phyloP scores from a whole-genome alignment of 2,888 invertebrate genomes.

The Pollenia labialis region DNA sequence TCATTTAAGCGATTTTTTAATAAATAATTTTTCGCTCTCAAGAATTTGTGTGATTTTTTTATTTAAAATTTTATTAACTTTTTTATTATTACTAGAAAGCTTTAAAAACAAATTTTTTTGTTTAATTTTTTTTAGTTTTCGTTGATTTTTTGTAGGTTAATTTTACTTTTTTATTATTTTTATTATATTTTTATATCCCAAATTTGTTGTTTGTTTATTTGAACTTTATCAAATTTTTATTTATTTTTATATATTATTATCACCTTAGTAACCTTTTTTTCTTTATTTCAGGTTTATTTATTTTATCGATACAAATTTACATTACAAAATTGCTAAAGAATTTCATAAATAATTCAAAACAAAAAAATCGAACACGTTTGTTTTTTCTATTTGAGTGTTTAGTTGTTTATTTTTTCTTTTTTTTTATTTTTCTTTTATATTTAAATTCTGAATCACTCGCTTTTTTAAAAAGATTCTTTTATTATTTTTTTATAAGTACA shows the following conservation, averaged over 20 bases:
- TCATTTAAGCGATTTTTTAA: no score
- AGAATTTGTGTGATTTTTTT: no score
- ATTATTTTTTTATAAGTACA: constrained; percentile 5
- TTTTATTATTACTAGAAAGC: no score
- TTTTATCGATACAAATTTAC: constrained; percentile 39
- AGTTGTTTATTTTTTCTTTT: neutral
- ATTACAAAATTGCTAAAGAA: constrained; percentile 21
- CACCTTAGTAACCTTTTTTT: constrained; percentile 66
- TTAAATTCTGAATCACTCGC: constrained; percentile 33
- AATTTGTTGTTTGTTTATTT: constrained; percentile 1
- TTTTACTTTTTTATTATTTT: no score
- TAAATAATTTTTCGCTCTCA: no score
- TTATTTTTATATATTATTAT: constrained; percentile 31
- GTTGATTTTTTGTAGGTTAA: no score
- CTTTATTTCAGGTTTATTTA: constrained; percentile 51
- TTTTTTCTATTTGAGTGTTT: constrained; percentile 45
- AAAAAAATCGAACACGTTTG: constrained; percentile 46
- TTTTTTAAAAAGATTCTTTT: constrained; percentile 19
- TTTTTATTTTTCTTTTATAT: constrained; percentile 4
- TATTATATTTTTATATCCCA: no score
- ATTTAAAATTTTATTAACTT: no score
- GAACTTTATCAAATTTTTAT: constrained; percentile 43
- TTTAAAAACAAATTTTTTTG: no score
- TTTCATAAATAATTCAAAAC: neutral
- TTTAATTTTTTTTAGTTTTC: no score